Percentiles rank a stretch among this genome's conserved stretches.
These are phyloP conservation scores for Corella eumyota DNA, from an alignment of 23 tunicate genomes.

Conservation along the genomic window DNA sequence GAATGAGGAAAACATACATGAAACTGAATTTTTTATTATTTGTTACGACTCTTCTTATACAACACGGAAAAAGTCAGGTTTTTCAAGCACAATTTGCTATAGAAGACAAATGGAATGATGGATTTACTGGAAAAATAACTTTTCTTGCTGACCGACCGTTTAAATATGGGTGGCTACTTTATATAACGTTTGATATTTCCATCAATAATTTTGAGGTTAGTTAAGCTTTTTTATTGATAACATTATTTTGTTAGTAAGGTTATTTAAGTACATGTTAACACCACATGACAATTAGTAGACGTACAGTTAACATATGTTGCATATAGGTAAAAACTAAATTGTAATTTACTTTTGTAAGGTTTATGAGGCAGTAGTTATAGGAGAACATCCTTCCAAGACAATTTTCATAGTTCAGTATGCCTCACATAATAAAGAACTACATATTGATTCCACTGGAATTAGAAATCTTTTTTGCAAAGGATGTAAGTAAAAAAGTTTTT, in stretches of 20 bases:
- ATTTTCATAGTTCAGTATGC: constrained; percentile 19
- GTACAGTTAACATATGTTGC: too few species aligned
- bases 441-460: constrained; percentile 25
- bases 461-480: constrained; percentile 46
- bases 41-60: too few species aligned
- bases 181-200: constrained; percentile 38
- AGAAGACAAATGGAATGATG: constrained; percentile 29
- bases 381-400: constrained; percentile 42
- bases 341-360: too few species aligned
- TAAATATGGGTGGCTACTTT: constrained; percentile 57
- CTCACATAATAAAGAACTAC: constrained; percentile 34
- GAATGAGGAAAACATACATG: too few species aligned
- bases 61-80: too few species aligned
- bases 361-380: constrained; percentile 45
- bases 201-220: constrained; percentile 47
- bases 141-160: constrained; percentile 7
- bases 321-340: too few species aligned
- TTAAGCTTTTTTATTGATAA: not conserved
- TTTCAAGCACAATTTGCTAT: constrained; percentile 1
- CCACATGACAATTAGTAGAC: too few species aligned
- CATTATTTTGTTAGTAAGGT: not conserved
- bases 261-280: not conserved
- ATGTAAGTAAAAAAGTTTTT: constrained; percentile 30
- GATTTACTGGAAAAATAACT: constrained; percentile 21
- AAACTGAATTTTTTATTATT: too few species aligned